Evolutionary conservation across 2,113 vertebrate species (phyloP), one percentile per base, ranked within the genome.

Genomic region (Oryzias celebensis): DNA sequence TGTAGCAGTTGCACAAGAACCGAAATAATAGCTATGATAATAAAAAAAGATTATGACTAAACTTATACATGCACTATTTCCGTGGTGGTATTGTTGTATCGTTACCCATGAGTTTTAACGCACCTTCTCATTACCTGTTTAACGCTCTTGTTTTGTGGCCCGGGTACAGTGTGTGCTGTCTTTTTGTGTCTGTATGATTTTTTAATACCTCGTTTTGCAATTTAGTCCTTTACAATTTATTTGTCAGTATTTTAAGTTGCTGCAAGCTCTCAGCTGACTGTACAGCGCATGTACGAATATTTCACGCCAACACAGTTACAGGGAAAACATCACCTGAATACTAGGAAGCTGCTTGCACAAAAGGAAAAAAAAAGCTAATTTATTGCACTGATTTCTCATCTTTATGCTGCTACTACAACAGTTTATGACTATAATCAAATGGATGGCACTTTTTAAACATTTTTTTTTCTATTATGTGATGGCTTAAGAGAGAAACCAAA

Each of bases 1-100:
- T 96, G 96, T 98, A 98, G 96, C 95, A 93, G 94, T 97, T 94
- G 94, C 96, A 98, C 96, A 96, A 95, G 92, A 98, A 94, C 92
- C 94, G 94, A 97, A 91, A 87, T 89, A 90, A 91, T 85, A 91
- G 90, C 86, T 88, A 91, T 91, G 85, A 91, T 89, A 89, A 96
- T 85, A 87, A 90, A 87, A 36, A 88, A 87, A 84, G 62, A 81
- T 71, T 82, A 88, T 95, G 94, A 94, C 94, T 93, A 93, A 94
- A 36, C 93, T 94, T 93, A 92, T 87, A 85, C 89, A 84, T 85
- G 75, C 81, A 84, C 87, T 85, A 82, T 89, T 78, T 89, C 71
- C 42, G 48, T 88, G 86, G 85, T 91, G 89, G 85, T 90, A 86
- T 87, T 89, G 78, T 85, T 87, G 77, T 87, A 72, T 66, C 42